phyloP scores from a whole-genome alignment of 2,888 invertebrate genomes.

The Tridacna crocea region DNA sequence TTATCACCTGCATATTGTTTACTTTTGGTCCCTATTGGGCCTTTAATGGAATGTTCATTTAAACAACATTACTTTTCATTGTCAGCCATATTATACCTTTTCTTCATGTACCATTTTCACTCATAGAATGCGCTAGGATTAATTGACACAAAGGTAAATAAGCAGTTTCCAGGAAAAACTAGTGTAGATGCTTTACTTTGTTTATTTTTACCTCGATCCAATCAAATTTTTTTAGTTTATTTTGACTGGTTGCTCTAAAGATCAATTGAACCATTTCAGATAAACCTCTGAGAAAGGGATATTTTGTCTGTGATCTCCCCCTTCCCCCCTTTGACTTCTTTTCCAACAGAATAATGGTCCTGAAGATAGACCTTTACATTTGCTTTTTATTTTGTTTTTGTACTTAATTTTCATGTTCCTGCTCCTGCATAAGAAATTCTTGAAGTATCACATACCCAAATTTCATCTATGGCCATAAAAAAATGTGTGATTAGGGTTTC shows the following conservation, averaged over 20 bases:
- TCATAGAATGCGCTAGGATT: slow-evolving; percentile 56
- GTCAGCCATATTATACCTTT: background rate
- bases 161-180: background rate
- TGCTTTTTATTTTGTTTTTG: too few species aligned
- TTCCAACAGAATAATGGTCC: too few species aligned
- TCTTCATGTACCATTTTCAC: slow-evolving; percentile 36
- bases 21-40: too few species aligned
- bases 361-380: too few species aligned
- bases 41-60: too few species aligned
- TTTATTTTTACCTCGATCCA: background rate
- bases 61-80: background rate
- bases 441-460: too few species aligned
- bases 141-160: slow-evolving; percentile 53
- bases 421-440: too few species aligned
- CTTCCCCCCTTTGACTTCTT: background rate
- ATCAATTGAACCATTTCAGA: background rate
- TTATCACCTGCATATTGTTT: too few species aligned
- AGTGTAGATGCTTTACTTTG: background rate
- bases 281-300: background rate
- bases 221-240: too few species aligned
- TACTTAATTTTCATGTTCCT: too few species aligned
- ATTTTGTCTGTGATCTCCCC: background rate
- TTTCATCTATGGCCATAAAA: too few species aligned
- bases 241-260: background rate
- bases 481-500: too few species aligned